Evolutionary conservation across 1,140 invertebrate species (phyloP).

Genomic region (Steinernema feltiae): DNA sequence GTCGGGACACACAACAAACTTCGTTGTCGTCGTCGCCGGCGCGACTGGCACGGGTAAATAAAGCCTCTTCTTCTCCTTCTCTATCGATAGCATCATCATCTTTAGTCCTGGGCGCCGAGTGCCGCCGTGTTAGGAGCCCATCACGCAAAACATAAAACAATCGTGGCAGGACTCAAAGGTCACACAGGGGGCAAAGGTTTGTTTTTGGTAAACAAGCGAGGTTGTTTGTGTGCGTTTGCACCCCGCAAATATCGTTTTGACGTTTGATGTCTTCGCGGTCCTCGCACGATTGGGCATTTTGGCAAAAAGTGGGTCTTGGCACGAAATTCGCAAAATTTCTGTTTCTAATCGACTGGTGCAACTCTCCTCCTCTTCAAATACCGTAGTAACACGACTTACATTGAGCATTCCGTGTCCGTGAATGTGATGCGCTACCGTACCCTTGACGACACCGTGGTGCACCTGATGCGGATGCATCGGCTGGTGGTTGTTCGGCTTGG

Average conservation of each 20-base stretch:
- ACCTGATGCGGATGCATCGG: background rate
- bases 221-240: background rate
- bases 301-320: background rate
- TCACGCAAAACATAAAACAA: too few species aligned
- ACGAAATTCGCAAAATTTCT: background rate
- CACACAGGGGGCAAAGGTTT: background rate
- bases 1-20: conserved; percentile 6
- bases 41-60: conserved; percentile 11
- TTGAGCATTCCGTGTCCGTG: conserved; percentile 7
- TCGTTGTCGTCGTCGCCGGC: too few species aligned
- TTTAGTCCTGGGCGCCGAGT: background rate
- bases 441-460: background rate
- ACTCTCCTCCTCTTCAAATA: background rate
- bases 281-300: background rate
- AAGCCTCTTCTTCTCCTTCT: background rate
- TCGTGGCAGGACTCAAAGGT: too few species aligned
- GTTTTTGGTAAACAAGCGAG: background rate
- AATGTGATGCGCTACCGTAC: background rate
- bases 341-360: background rate
- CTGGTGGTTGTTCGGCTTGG: conserved; percentile 8
- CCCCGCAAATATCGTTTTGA: background rate
- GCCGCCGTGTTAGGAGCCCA: background rate
- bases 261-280: too few species aligned
- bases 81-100: background rate
- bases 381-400: background rate